Base-by-base conservation (phyloP, 1,140 invertebrate species). In the Anthonomus grandis region DNA sequence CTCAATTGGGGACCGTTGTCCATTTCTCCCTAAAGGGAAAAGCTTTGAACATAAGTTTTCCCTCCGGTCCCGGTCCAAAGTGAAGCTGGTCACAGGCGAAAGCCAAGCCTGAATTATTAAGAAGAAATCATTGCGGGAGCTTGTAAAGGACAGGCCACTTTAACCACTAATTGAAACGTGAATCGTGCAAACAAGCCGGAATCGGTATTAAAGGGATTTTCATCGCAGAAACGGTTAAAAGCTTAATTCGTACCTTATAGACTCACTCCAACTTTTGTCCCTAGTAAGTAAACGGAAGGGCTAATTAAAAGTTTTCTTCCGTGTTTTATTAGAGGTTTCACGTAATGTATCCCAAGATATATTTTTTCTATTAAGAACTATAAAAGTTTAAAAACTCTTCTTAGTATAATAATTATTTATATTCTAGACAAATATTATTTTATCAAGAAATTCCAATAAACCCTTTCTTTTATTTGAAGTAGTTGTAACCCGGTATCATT, bases 1-100 rank as follows among this genome's bases (percentile, higher is more conserved):
- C 60, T 65, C 57, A 64, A 65, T 65, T 63, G 61, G 44, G 45
- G 55, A 56, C 53, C 60, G 57, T 60, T 65, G 64, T 63, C 58
- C 62, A 63, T 44, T 59, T 49, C 36, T 24, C 48, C 60, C 56
- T 25, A 10, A n/a, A 24, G 50, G 57, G 62, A 18, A 49, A 56
- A 57, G 57, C 53, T 64, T 62, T 63, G 57, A 62, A 64, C 63
- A 48, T 49, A 59, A 59, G 57, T 59, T 52, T 38, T 53, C 57
- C 48, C 57, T 18, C 23, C 49, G 57, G 57, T 54, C 42, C 17
- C 49, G 49, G 50, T 27, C 50, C 38, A 46, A 44, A 46, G 39
- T 52, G 56, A 47, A 58, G 46, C 55, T 55, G 54, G 60, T 62
- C 60, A 62, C 60, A 57, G 48, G 48, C 60, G 56, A 51, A 44